Conservation (phyloP, 2,888 invertebrate genomes). For the Amphipyra berbera region DNA sequence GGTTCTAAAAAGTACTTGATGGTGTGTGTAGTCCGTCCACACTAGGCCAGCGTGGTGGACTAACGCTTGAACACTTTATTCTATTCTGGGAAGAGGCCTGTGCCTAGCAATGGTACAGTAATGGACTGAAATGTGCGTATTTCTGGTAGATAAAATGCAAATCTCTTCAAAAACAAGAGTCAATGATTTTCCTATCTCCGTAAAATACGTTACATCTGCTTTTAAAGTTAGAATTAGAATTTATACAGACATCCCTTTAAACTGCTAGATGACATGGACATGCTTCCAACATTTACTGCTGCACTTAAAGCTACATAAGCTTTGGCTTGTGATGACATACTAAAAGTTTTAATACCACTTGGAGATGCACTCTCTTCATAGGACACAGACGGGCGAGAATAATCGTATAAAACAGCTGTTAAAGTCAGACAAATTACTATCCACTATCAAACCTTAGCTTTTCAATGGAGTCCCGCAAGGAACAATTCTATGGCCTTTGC, state of each 20-base stretch:
- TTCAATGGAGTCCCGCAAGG: conserved; percentile 16
- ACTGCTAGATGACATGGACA: conserved; percentile 4
- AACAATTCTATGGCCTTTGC: conserved; percentile 4
- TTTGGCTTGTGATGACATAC: conserved; percentile 9
- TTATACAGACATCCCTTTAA: conserved; percentile 3
- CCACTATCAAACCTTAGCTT: not conserved
- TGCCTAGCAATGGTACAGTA: too few species aligned
- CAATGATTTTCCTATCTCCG: too few species aligned
- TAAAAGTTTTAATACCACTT: conserved; percentile 32
- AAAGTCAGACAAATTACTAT: not conserved
- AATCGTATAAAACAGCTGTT: not conserved
- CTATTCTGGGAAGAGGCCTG: too few species aligned
- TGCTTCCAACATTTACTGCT: conserved; percentile 26
- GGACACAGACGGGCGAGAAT: conserved; percentile 11
- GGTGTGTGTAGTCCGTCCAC: too few species aligned
- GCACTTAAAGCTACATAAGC: conserved; percentile 20
- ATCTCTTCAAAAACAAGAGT: too few species aligned
- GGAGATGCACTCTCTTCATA: conserved; percentile 22
- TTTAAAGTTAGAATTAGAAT: not conserved
- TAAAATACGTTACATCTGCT: too few species aligned
- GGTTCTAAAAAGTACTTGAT: too few species aligned
- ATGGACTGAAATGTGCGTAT: not conserved
- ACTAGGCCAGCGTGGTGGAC: too few species aligned
- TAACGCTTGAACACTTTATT: too few species aligned
- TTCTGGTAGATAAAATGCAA: too few species aligned